A percentile compares a stretch with the other conserved stretches of the same genome.
Evolutionary conservation across 2,888 invertebrate species (phyloP).

Genomic region (Xanthia togata): DNA sequence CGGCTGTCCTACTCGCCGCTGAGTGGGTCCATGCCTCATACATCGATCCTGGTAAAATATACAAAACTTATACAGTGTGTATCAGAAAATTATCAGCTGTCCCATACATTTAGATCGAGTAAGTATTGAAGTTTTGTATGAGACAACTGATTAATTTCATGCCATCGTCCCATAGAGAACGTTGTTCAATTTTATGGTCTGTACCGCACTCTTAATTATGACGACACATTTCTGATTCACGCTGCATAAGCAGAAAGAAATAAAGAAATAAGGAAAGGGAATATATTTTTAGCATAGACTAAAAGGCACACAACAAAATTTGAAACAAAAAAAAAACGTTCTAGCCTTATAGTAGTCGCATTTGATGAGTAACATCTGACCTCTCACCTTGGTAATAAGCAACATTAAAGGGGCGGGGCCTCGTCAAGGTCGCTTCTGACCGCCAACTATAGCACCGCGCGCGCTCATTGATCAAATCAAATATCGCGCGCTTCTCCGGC

Average conservation of each 20-base stretch:
- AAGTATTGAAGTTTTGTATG: neutral
- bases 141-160: neutral
- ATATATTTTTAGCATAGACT: no score
- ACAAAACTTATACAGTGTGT: neutral
- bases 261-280: neutral
- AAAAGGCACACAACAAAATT: no score
- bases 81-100: neutral
- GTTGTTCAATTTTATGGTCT: neutral
- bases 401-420: no score
- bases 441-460: no score
- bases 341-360: no score
- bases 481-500: no score
- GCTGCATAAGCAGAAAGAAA: neutral
- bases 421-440: no score
- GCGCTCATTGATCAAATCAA: no score
- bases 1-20: slow-evolving; percentile 84
- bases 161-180: neutral
- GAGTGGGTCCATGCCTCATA: slow-evolving; percentile 86
- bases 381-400: no score
- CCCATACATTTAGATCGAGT: neutral
- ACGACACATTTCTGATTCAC: neutral
- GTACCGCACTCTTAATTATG: neutral
- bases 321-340: no score
- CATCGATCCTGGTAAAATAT: slow-evolving; percentile 82
- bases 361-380: no score